Evolutionary conservation across 2,797 vertebrate species (phyloP).

Genomic region (Halcyon chelicuti): DNA sequence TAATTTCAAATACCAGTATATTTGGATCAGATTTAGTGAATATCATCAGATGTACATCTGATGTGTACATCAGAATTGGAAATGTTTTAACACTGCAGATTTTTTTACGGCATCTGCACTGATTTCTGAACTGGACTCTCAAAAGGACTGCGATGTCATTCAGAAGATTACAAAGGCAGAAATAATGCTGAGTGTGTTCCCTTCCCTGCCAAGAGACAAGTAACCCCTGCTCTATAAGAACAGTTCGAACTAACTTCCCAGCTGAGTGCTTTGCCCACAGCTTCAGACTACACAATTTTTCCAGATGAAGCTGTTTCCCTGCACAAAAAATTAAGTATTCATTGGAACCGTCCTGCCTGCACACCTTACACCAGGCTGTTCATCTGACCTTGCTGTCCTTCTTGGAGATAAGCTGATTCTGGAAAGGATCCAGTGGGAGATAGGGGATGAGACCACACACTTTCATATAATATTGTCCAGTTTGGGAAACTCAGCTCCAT

Average conservation of each 20-base stretch:
- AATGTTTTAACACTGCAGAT: not conserved
- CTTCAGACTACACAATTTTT: not conserved
- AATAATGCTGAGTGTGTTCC: slow-evolving; percentile 50
- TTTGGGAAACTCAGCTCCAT: not conserved
- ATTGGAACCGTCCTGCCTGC: not conserved
- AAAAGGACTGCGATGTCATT: slow-evolving; percentile 24
- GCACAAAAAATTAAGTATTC: not conserved
- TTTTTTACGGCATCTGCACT: not conserved
- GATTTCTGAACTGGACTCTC: not conserved
- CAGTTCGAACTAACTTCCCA: not conserved
- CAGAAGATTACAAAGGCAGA: slow-evolving; percentile 27
- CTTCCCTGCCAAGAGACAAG: not conserved
- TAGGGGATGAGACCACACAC: not conserved
- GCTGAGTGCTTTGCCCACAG: not conserved
- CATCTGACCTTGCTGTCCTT: not conserved
- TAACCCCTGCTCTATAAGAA: not conserved
- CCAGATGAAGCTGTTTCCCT: not conserved
- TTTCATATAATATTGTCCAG: not conserved
- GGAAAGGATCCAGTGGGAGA: not conserved
- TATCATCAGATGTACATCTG: not conserved
- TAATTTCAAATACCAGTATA: not conserved
- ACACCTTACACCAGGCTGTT: not conserved
- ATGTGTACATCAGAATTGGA: rapidly evolving
- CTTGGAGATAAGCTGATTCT: not conserved
- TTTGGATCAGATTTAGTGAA: not conserved